A percentile compares a stretch with the other conserved stretches of the same genome.
Conservation (phyloP, 1,140 invertebrate genomes). For the Zaprionus tsacasi region DNA sequence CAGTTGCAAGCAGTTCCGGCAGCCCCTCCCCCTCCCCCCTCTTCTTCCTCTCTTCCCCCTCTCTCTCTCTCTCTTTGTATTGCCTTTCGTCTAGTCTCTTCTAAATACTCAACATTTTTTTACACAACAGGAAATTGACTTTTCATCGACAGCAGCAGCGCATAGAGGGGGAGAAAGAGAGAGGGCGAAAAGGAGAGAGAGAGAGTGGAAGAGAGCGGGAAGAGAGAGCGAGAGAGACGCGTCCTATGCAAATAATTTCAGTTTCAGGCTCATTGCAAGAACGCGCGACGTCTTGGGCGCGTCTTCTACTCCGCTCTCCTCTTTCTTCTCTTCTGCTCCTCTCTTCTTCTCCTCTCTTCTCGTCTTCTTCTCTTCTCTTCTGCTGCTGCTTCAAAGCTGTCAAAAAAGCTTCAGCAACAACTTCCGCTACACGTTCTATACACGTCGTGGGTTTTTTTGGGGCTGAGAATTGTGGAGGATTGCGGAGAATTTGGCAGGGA, state of each 20-base stretch:
- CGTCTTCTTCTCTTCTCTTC: slow-evolving; percentile 11
- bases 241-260: slow-evolving; percentile 78
- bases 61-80: neutral
- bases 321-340: slow-evolving; percentile 12
- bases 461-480: neutral
- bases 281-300: slow-evolving; percentile 14
- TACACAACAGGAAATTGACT: slow-evolving; percentile 77
- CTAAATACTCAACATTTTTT: slow-evolving; percentile 64
- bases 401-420: slow-evolving; percentile 78
- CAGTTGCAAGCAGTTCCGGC: slow-evolving; percentile 60
- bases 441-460: neutral
- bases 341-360: neutral
- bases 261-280: slow-evolving; percentile 50
- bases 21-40: neutral
- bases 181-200: neutral
- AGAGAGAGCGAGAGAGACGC: neutral
- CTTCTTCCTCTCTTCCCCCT: neutral
- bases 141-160: slow-evolving; percentile 66
- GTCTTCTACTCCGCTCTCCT: slow-evolving; percentile 7
- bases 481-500: neutral
- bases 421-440: slow-evolving; percentile 64
- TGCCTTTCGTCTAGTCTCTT: slow-evolving; percentile 22
- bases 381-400: slow-evolving; percentile 58
- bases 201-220: neutral
- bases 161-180: slow-evolving; percentile 5